Base-by-base conservation (phyloP, 2,113 vertebrate genomes). In the Hoplias malabaricus region DNA sequence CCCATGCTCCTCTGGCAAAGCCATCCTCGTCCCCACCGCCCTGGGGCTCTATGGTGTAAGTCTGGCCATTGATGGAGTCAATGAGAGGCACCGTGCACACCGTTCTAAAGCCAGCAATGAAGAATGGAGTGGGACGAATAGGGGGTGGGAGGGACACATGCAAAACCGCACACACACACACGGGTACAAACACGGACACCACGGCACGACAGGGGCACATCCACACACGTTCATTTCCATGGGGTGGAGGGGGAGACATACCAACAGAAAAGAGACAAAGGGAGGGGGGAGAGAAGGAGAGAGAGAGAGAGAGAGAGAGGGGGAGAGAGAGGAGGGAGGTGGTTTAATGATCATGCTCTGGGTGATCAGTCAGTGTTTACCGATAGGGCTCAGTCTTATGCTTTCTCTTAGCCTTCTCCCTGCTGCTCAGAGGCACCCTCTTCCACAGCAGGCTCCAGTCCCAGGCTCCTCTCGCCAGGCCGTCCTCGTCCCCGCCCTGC, bases 371-470 rank as follows among this genome's bases (percentile, higher is more conserved):
- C 42, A 6, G 19, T 62, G 68, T 93, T 95, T 98, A 99, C 98
- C 96, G 93, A 94, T 99, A 99, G 84, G 97, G 96, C 80, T 98
- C 92, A 77, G 96, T 97, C 93, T 93, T 96, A 92, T 97, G 93
- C 48, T 93, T 94, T 92, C 96, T 89, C 89, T 94, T 95, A 91
- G 94, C 92, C 88, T 97, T 99, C 94, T 99, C 98, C 92, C 91
- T 95, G 90, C 95, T 92, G 93, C 86, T 94, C 89, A 99, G 94
- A 0, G 96, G 97, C 36, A 99, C 93, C 79, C 97, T 93, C 89
- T 99, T 99, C 98, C 97, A 99, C 12, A 99, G 94, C 88, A 99
- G 94, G 87, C 96, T 99, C 97, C 97, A 99, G 88, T 98, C 96
- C 97, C 98, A 99, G 82, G 96, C 96, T 89, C 96, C 97, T 89